phyloP scores from a whole-genome alignment of 2,888 invertebrate species.

The Gortyna flavago region DNA sequence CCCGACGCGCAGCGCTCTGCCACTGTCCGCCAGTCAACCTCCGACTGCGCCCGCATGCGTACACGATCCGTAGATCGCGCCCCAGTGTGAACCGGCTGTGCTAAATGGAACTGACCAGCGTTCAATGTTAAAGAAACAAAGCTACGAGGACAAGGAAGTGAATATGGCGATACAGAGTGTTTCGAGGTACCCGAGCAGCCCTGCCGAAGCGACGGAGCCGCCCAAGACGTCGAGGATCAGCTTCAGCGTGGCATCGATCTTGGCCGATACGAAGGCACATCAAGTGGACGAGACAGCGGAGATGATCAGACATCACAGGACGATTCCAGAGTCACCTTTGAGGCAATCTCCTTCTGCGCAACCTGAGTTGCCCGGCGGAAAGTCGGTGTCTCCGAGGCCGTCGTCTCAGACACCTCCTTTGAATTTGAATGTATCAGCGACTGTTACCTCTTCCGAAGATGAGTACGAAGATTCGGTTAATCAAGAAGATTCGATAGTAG shows the following conservation, averaged over 20 bases:
- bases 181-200: conserved; percentile 91
- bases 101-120: conserved; percentile 88
- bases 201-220: conserved; percentile 91
- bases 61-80: conserved; percentile 85
- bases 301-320: conserved; percentile 88
- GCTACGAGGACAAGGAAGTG: conserved; percentile 89
- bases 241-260: conserved; percentile 96
- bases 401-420: conserved; percentile 86
- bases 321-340: conserved; percentile 87
- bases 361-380: conserved; percentile 86
- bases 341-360: conserved; percentile 87
- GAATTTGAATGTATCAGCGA: conserved; percentile 86
- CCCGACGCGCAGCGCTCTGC: conserved; percentile 73
- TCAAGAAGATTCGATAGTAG: conserved; percentile 92
- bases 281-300: conserved; percentile 86
- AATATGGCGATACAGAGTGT: conserved; percentile 93
- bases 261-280: conserved; percentile 94
- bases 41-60: conserved; percentile 89
- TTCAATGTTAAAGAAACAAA: conserved; percentile 92
- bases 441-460: conserved; percentile 90
- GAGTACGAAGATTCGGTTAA: conserved; percentile 93
- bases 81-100: conserved; percentile 81
- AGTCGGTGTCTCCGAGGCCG: conserved; percentile 82
- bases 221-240: conserved; percentile 92
- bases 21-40: conserved; percentile 85